Percentiles rank a stretch among this genome's conserved stretches.
phyloP scores from a whole-genome alignment of 1,140 invertebrate species.

The Euwallacea fornicatus region DNA sequence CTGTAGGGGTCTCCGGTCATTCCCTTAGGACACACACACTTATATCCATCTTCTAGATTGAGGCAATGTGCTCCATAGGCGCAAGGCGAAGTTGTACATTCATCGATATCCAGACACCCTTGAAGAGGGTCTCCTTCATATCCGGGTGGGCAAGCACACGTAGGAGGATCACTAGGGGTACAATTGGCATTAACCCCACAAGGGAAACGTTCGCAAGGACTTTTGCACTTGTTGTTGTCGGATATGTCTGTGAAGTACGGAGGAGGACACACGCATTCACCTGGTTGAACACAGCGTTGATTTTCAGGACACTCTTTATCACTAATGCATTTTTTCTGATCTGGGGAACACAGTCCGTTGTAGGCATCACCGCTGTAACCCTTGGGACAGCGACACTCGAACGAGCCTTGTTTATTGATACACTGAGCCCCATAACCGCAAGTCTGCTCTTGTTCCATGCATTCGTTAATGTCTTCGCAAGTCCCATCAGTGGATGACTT shows the following conservation, averaged over 20 bases:
- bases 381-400: constrained; percentile 77
- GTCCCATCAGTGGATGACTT: constrained; percentile 71
- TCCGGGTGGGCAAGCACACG: constrained; percentile 82
- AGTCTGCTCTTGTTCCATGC: constrained; percentile 70
- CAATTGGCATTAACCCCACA: constrained; percentile 94
- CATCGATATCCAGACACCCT: constrained; percentile 83
- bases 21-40: constrained; percentile 80
- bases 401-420: constrained; percentile 76
- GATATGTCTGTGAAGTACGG: constrained; percentile 81
- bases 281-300: constrained; percentile 88
- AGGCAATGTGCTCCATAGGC: constrained; percentile 83
- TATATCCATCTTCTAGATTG: constrained; percentile 81
- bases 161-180: constrained; percentile 83
- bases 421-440: constrained; percentile 87
- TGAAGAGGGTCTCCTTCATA: constrained; percentile 81
- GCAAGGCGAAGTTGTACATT: constrained; percentile 77
- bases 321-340: constrained; percentile 76
- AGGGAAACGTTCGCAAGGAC: constrained; percentile 81
- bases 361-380: constrained; percentile 68
- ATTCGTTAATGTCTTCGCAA: constrained; percentile 84
- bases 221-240: constrained; percentile 84
- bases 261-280: constrained; percentile 84
- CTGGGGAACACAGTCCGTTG: constrained; percentile 73
- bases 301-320: constrained; percentile 83
- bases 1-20: constrained; percentile 83